Evolutionary conservation across 2,113 vertebrate genomes (phyloP).

Genomic region (Gambusia affinis): DNA sequence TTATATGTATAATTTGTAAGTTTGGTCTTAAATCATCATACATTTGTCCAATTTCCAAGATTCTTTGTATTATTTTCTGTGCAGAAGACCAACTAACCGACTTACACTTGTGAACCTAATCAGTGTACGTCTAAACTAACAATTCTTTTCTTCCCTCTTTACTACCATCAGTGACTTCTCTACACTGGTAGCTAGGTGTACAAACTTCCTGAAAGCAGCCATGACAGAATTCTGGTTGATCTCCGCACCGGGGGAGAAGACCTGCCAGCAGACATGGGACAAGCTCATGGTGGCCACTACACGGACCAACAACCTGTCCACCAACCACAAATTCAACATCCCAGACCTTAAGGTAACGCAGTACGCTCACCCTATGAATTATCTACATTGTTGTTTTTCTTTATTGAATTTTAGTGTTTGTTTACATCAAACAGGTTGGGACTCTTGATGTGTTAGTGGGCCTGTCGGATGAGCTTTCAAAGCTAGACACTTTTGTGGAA

Average conservation of each 20-base stretch:
- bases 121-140: neutral
- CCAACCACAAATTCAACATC: slow-evolving; percentile 95
- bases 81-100: no score
- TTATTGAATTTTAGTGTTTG: neutral
- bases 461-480: slow-evolving; percentile 96
- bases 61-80: no score
- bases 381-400: neutral
- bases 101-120: neutral
- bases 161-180: slow-evolving; percentile 33
- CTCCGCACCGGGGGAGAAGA: slow-evolving; percentile 98
- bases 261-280: slow-evolving; percentile 99
- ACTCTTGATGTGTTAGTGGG: slow-evolving; percentile 97
- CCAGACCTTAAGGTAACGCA: slow-evolving; percentile 91
- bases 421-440: slow-evolving; percentile 85
- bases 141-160: neutral
- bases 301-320: slow-evolving; percentile 90
- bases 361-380: no score
- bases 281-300: slow-evolving; percentile 92
- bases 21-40: no score
- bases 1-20: no score
- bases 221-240: slow-evolving; percentile 99
- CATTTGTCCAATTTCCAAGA: no score
- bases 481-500: slow-evolving; percentile 95
- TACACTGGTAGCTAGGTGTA: slow-evolving; percentile 1
- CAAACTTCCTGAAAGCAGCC: slow-evolving; percentile 61